These are phyloP conservation scores for Oenanthe melanoleuca DNA, from an alignment of 2,113 vertebrate genomes.

Conservation along the genomic window DNA sequence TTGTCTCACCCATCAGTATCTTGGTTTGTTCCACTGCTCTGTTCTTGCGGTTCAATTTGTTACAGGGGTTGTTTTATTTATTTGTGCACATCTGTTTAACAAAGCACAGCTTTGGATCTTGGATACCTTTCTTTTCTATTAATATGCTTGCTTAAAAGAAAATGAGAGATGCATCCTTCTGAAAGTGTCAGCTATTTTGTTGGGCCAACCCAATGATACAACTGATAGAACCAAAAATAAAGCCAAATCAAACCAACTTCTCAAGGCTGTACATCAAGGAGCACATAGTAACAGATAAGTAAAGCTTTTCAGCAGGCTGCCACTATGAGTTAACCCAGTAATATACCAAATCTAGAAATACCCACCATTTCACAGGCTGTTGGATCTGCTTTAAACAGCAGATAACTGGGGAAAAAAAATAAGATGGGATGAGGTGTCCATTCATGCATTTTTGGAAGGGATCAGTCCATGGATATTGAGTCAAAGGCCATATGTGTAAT, in stretches of 20 bases:
- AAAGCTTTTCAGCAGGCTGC: neutral
- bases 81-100: neutral
- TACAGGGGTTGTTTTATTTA: neutral
- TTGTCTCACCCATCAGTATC: neutral
- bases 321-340: neutral
- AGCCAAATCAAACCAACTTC: neutral
- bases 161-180: neutral
- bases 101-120: neutral
- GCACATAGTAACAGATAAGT: neutral
- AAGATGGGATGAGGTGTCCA: neutral
- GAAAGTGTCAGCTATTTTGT: neutral
- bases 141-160: neutral
- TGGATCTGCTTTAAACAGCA: neutral
- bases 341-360: constrained; percentile 7
- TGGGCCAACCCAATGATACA: neutral
- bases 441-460: neutral
- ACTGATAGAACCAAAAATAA: neutral
- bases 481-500: neutral
- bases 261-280: neutral
- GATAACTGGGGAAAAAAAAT: neutral
- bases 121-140: neutral
- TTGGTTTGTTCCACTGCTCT: neutral
- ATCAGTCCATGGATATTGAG: neutral
- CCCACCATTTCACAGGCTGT: neutral
- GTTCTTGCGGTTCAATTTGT: neutral